These are phyloP conservation scores for Typhlomys cinereus DNA, from an alignment of 2,113 vertebrate species.

Conservation along the genomic window DNA sequence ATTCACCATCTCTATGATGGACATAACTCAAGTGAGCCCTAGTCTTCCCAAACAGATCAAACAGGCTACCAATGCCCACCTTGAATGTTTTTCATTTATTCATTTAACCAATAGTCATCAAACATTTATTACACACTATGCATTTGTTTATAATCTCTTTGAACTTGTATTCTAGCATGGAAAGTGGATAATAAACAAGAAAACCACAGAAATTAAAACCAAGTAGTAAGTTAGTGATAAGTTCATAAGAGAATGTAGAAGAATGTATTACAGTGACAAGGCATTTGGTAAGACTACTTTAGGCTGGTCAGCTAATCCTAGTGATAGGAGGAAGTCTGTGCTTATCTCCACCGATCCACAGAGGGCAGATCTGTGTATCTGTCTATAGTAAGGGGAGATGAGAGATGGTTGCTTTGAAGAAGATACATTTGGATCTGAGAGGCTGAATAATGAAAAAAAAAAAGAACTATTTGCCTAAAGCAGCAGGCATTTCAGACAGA, in stretches of 20 bases:
- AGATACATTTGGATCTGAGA: background rate
- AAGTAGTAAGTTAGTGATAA: slow-evolving; percentile 10
- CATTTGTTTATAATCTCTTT: slow-evolving; percentile 31
- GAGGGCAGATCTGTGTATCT: background rate
- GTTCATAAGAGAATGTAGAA: slow-evolving; percentile 31
- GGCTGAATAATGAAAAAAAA: background rate
- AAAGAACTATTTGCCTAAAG: background rate
- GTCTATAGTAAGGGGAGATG: background rate
- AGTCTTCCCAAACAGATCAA: background rate
- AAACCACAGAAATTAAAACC: background rate
- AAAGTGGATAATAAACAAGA: slow-evolving; percentile 21
- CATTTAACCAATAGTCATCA: slow-evolving; percentile 8
- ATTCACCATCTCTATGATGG: background rate
- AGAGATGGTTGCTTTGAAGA: background rate
- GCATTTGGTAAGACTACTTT: background rate
- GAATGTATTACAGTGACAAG: background rate
- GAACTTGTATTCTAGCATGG: slow-evolving; percentile 27
- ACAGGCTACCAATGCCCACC: background rate
- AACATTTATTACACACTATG: background rate
- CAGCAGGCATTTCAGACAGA: background rate
- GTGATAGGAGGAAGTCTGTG: background rate
- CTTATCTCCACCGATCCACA: background rate
- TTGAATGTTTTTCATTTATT: background rate
- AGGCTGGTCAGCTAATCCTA: background rate
- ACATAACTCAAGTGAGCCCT: background rate